These are phyloP conservation scores for Popillia japonica DNA, from an alignment of 1,140 invertebrate genomes.

Conservation along the genomic window DNA sequence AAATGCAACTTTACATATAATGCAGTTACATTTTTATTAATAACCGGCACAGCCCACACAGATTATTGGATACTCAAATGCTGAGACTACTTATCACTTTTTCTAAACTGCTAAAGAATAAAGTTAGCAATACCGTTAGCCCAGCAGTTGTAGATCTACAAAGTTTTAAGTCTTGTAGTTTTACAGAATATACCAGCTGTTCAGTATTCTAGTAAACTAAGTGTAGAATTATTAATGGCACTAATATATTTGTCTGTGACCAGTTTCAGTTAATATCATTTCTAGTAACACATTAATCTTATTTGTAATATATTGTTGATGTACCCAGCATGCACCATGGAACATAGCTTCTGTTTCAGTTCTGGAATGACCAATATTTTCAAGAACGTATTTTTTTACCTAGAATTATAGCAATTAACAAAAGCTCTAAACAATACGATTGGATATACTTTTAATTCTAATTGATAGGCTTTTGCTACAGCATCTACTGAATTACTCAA, in stretches of 20 bases:
- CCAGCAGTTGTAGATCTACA: too few relatives aligned
- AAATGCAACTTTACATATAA: too few relatives aligned
- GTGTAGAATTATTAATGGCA: neutral
- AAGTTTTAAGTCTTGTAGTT: too few relatives aligned
- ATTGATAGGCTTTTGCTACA: slow-evolving; percentile 52
- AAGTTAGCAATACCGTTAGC: too few relatives aligned
- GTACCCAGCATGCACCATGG: slow-evolving; percentile 53
- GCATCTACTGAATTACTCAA: slow-evolving; percentile 44
- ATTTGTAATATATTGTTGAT: slow-evolving; percentile 51
- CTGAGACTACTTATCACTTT: too few relatives aligned
- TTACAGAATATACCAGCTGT: too few relatives aligned
- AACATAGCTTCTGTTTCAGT: slow-evolving; percentile 56
- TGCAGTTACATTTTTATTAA: too few relatives aligned
- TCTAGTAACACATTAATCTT: slow-evolving; percentile 53
- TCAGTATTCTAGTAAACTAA: too few relatives aligned
- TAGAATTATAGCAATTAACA: slow-evolving; percentile 46
- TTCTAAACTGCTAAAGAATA: too few relatives aligned
- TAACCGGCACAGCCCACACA: too few relatives aligned
- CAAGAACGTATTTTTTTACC: slow-evolving; percentile 55
- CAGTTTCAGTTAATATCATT: slow-evolving; percentile 55
- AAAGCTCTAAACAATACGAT: slow-evolving; percentile 31
- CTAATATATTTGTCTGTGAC: slow-evolving; percentile 50
- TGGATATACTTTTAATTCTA: slow-evolving; percentile 54
- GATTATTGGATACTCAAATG: too few relatives aligned
- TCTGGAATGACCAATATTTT: slow-evolving; percentile 57